Conservation (phyloP, 2,113 vertebrate species). For the Micromys minutus region DNA sequence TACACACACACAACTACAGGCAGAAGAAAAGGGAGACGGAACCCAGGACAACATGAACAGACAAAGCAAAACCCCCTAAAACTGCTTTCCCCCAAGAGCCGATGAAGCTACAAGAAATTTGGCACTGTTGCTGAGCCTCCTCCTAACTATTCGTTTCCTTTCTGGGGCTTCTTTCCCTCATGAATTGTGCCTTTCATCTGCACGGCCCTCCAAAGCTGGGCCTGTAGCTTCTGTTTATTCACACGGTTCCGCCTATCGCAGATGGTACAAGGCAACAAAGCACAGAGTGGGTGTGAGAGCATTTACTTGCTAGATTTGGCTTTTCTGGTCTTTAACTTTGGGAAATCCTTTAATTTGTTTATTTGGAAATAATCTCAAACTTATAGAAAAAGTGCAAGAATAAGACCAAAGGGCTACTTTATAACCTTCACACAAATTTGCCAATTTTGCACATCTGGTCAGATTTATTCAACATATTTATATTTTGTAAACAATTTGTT, state of each 20-base stretch:
- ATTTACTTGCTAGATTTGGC: neutral
- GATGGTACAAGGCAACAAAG: neutral
- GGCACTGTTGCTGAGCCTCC: neutral
- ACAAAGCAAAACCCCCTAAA: neutral
- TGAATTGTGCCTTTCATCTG: neutral
- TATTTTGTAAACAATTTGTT: neutral
- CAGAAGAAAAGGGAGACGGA: neutral
- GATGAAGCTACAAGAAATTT: neutral
- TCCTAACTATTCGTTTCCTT: neutral
- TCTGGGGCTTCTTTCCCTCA: neutral
- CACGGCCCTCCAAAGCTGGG: conserved; percentile 7
- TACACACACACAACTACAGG: neutral
- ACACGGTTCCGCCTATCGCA: neutral
- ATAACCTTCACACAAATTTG: neutral
- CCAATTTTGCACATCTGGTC: neutral
- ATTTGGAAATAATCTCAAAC: conserved; percentile 33
- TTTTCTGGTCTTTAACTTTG: neutral
- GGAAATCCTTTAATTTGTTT: neutral
- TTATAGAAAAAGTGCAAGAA: neutral
- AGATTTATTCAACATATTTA: neutral
- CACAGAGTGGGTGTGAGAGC: neutral
- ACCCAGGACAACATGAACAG: neutral
- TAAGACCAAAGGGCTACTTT: neutral
- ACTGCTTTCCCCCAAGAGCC: neutral
- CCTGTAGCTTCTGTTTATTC: conserved; percentile 44